Evolutionary conservation across 2,888 invertebrate genomes (phyloP), one percentile per base, ranked within the genome.

Genomic region (Chrysotoxum bicinctum): DNA sequence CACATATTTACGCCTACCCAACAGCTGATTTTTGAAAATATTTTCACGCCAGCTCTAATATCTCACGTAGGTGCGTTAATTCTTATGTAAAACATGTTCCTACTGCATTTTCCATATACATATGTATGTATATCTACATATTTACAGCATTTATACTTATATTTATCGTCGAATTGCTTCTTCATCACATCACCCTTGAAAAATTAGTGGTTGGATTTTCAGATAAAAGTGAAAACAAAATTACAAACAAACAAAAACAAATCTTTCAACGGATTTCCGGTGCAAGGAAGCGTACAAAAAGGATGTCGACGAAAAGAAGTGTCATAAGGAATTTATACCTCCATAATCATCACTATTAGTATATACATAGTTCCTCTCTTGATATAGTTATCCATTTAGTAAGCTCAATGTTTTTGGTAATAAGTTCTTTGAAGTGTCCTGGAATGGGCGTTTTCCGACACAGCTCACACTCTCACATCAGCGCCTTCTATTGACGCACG

Each of bases 181-280:
- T n/a, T 58, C 19, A 32, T 21, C 23, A 21, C n/a, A 37, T 32
- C 48, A 70, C 58, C 19, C 82, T 52, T 66, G 35, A 37, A 23
- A 21, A 10, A 60, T 40, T 45, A 69, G 76, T 78, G 45, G 77
- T 77, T 60, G 68, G 4, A 52, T 70, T 58, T 56, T 70, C 68
- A 30, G 1, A 32, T 10, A 30, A 72, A 56, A 35, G 40, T 32
- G 2, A 78, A 52, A 60, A 60, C 23, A 40, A 23, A 3, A 14
- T 19, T 2, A 45, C 30, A 45, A 16, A 60, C 19, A 66, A 78
- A 76, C 26, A 72, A 76, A 85, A 72, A 62, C 72, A 73, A 81
- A 76, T 77, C 76, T 52, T 45, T 50, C 72, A 81, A 73, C 85
- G 73, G 72, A 85, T 85, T 85, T 85, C 85, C 85, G 85, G 85